Base-by-base conservation (phyloP, 2,113 vertebrate genomes). In the Cebidichthys violaceus region DNA sequence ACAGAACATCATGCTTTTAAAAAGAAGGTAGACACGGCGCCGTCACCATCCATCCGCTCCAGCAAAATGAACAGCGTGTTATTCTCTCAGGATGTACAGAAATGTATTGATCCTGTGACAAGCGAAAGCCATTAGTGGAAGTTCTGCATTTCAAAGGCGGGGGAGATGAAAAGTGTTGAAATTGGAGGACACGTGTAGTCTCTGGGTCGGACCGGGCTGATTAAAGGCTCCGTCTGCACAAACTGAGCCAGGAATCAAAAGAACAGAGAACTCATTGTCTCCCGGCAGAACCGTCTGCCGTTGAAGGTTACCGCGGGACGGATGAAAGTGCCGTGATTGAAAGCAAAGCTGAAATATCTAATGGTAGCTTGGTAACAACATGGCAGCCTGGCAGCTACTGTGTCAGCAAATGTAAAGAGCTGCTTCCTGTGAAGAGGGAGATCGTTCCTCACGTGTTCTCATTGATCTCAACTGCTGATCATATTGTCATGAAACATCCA, bases 91-190 rank as follows among this genome's bases (percentile, higher is more conserved):
- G 82, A 89, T 61, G 60, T 69, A 83, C 82, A 72, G 81, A 24
- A 74, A 81, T 2, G 67, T 82, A 88, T 88, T 88, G 90, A 89
- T 91, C 86, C 52, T 62, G 75, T 85, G 86, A 91, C 88, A 88
- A 89, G 76, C 61, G 70, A 76, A 79, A 85, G 61, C 84, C 86
- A 87, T 86, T 90, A 82, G 88, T n/a, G 70, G 57, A 33, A 80
- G 70, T 85, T 89, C 71, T 88, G 82, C 89, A 88, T 92, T 90
- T 90, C 82, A 93, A 91, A 89, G 82, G 79, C 27, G 15, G 13
- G 13, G 73, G 10, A 81, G 86, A 88, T 90, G 81, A 90, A 84
- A 89, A 73, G 86, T 69, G 83, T 33, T 70, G 68, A 79, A 89
- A 87, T 59, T 82, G 68, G 83, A 79, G 65, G 84, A 91, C 86